Base-by-base conservation (phyloP, 2,888 invertebrate species). In the Hemithea aestivaria region DNA sequence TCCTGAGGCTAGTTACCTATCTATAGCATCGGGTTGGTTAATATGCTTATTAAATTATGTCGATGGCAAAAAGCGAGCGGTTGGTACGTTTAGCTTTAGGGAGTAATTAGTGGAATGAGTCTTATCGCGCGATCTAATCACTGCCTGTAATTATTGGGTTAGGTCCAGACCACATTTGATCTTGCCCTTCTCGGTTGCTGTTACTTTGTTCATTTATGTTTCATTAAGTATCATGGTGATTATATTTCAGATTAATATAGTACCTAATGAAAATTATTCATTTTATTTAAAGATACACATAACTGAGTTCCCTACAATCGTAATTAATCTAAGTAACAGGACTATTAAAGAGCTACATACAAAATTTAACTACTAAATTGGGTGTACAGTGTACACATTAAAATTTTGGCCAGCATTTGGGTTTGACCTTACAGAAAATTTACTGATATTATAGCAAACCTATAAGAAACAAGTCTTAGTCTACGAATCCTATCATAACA, bases 41-140 rank as follows among this genome's bases (percentile, higher is more conserved):
- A 84, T 84, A 78, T 77, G 75, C 76, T 84, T 85, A 87, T 87
- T 83, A 85, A 81, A 82, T 83, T 81, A 79, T 74, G 73, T 84
- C 75, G 79, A 81, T 74, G 72, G 87, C 81, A 82, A 85, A 83
- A 85, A 78, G 72, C 62, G 67, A 68, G 66, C 57, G 56, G 58
- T 63, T 58, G 58, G 66, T 64, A 68, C 72, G 67, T 82, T 81
- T 87, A 73, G 87, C 87, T 87, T 82, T 79, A 85, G 87, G 87
- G 85, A 87, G 85, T 85, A 87, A 85, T 87, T 87, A 87, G 80
- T 73, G 59, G 77, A 82, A 80, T 80, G 78, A 75, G 73, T 67
- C 72, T 80, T 82, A 84, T 85, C 81, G 68, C 57, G 53, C 63
- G 69, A 77, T 84, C 77, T 80, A 81, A 87, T 85, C 87, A 79